These are phyloP conservation scores for Myanophis thanlyinensis DNA, from an alignment of 2,113 vertebrate genomes.

Conservation along the genomic window DNA sequence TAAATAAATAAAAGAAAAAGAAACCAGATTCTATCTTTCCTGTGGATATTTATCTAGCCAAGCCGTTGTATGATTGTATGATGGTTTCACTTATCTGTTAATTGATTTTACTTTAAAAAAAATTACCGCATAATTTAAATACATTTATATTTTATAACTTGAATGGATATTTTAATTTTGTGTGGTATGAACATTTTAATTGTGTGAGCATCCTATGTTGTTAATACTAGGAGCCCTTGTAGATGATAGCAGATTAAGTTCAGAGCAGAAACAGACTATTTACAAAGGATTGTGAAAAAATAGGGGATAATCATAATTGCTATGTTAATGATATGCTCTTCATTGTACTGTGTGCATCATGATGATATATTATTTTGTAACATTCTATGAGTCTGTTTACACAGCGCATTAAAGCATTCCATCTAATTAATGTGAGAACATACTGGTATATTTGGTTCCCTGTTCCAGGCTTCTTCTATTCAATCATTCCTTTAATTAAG, in stretches of 20 bases:
- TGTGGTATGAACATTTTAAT: not conserved
- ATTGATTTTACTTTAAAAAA: not conserved
- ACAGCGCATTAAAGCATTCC: not conserved
- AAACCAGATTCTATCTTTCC: not conserved
- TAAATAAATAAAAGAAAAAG: not conserved
- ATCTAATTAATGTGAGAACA: not conserved
- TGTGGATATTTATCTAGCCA: not conserved
- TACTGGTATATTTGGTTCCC: not conserved
- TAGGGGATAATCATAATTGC: not conserved
- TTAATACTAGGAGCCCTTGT: not conserved
- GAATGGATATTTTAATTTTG: not conserved
- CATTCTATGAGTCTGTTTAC: not conserved
- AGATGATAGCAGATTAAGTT: conserved; percentile 20
- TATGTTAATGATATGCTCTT: accelerated
- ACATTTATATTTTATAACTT: not conserved
- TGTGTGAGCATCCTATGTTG: not conserved
- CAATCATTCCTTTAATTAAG: not conserved
- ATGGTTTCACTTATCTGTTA: not conserved
- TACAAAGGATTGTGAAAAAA: conserved; percentile 5
- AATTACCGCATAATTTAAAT: not conserved
- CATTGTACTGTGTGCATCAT: not conserved
- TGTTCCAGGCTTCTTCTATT: not conserved
- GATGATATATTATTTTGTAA: not conserved
- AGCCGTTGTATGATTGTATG: not conserved
- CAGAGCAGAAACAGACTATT: not conserved